phyloP scores from a whole-genome alignment of 2,797 vertebrate genomes.

The Pipistrellus nathusii region DNA sequence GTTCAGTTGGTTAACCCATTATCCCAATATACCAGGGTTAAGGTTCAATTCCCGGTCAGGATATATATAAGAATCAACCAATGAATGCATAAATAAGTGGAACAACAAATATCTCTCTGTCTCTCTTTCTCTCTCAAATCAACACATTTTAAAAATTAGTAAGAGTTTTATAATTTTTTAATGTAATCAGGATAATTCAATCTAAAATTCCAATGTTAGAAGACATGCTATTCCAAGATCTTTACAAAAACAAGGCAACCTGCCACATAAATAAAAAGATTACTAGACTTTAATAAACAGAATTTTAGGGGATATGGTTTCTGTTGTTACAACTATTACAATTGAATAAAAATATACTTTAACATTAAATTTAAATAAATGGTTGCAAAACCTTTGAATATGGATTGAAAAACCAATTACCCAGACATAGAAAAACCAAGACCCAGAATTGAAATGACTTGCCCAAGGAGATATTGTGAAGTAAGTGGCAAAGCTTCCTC shows the following conservation, averaged over 20 bases:
- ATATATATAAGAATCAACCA: not conserved
- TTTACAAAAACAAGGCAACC: not conserved
- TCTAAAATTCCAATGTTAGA: not conserved
- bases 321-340: not conserved
- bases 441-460: not conserved
- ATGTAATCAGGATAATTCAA: not conserved
- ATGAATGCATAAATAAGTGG: not conserved
- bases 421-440: not conserved
- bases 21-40: not conserved
- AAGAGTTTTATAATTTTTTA: not conserved
- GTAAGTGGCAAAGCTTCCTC: not conserved
- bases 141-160: not conserved
- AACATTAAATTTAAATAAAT: conserved; percentile 27
- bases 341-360: not conserved
- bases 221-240: not conserved
- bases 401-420: not conserved
- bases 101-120: not conserved
- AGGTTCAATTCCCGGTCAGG: not conserved
- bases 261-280: not conserved
- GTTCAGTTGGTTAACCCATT: not conserved
- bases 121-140: not conserved
- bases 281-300: not conserved
- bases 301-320: not conserved
- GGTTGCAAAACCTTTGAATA: not conserved
- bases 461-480: not conserved